Evolutionary conservation across 2,113 vertebrate species (phyloP).

Genomic region (Gymnocephalus cernua): DNA sequence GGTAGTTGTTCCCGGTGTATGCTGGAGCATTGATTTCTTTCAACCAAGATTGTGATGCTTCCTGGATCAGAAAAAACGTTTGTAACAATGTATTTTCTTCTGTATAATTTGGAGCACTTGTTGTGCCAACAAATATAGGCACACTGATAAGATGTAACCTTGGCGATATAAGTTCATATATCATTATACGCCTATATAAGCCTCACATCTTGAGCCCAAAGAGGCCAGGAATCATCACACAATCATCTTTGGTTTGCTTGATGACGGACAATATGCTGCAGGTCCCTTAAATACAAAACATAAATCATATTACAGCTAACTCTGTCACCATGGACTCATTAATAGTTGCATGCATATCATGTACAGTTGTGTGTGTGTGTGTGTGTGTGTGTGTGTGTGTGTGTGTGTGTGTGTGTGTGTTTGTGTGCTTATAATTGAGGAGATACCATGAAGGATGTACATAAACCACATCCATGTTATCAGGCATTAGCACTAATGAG

Average conservation of each 20-base stretch:
- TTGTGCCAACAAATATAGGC: background rate
- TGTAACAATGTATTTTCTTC: background rate
- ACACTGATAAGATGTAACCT: background rate
- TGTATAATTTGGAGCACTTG: background rate
- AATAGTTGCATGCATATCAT: background rate
- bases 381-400: background rate
- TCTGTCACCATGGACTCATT: constrained; percentile 14
- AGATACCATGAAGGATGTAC: constrained; percentile 56
- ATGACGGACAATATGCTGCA: background rate
- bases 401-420: constrained; percentile 5
- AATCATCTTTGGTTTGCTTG: constrained; percentile 12
- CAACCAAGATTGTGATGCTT: background rate
- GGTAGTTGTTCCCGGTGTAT: too few species aligned
- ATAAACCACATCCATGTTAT: constrained; percentile 46
- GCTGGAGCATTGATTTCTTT: background rate
- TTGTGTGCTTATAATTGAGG: constrained; percentile 5
- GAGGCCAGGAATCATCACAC: background rate
- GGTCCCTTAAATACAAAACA: constrained; percentile 5
- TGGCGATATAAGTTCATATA: background rate
- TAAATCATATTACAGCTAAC: constrained; percentile 8
- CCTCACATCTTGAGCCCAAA: background rate
- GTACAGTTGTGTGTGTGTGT: background rate
- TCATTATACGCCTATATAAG: background rate
- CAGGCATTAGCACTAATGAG: constrained; percentile 64
- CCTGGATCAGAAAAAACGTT: background rate